Evolutionary conservation across 2,797 vertebrate species (phyloP).

Genomic region (Sebastes cheni): DNA sequence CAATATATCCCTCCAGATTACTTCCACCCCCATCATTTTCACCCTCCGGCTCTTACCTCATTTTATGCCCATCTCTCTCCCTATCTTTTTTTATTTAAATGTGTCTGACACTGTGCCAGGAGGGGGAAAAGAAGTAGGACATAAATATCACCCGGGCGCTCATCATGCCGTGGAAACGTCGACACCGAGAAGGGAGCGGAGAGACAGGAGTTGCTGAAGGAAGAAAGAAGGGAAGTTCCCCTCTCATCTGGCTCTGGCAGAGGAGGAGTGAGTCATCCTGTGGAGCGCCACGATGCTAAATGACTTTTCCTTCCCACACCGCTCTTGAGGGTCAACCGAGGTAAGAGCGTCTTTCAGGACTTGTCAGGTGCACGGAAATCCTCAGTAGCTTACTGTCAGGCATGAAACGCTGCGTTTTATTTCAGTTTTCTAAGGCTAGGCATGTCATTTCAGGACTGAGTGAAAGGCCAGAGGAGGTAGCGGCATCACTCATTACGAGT

Average conservation of each 20-base stretch:
- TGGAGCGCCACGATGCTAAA: slow-evolving; percentile 65
- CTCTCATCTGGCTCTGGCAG: slow-evolving; percentile 61
- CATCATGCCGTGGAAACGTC: slow-evolving; percentile 62
- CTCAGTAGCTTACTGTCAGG: slow-evolving; percentile 24
- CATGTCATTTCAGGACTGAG: slow-evolving; percentile 46
- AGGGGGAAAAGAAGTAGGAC: slow-evolving; percentile 44
- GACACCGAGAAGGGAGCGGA: slow-evolving; percentile 41
- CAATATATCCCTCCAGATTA: slow-evolving; percentile 51
- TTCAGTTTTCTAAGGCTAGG: slow-evolving; percentile 10
- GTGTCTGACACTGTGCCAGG: slow-evolving; percentile 35
- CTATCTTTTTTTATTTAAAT: slow-evolving; percentile 35
- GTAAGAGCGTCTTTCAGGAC: slow-evolving; percentile 48
- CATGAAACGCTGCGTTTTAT: slow-evolving; percentile 24
- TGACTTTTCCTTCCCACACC: slow-evolving; percentile 68
- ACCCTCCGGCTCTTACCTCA: slow-evolving; percentile 21
- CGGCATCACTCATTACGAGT: slow-evolving; percentile 43
- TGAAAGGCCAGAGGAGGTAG: slow-evolving; percentile 47
- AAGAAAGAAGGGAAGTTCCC: slow-evolving; percentile 64
- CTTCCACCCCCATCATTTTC: slow-evolving; percentile 41
- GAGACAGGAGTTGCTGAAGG: slow-evolving; percentile 53
- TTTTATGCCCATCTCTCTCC: slow-evolving; percentile 39
- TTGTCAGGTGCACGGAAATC: slow-evolving; percentile 59
- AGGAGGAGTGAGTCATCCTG: slow-evolving; percentile 66
- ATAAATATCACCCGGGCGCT: slow-evolving; percentile 55
- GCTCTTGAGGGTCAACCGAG: slow-evolving; percentile 59